Evolutionary conservation across 2,888 invertebrate genomes (phyloP).

Genomic region (Deilephila elpenor): DNA sequence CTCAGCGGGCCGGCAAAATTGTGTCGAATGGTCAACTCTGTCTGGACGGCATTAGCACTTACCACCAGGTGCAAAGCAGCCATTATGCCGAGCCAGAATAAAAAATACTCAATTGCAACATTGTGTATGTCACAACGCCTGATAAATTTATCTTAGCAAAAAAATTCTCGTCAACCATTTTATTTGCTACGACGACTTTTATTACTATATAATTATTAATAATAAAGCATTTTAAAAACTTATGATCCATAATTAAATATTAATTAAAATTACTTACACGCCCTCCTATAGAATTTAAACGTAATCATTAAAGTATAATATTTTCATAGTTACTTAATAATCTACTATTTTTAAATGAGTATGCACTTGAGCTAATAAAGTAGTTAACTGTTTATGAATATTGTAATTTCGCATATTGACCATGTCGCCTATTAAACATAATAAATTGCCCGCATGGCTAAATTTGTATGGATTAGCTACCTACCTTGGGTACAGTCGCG

Average conservation of each 20-base stretch:
- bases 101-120: too few relatives aligned
- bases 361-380: not conserved
- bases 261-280: too few relatives aligned
- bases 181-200: not conserved
- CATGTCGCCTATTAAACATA: constrained; percentile 37
- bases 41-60: too few relatives aligned
- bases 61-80: too few relatives aligned
- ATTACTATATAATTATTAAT: not conserved
- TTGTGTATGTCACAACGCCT: not conserved
- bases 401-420: constrained; percentile 33
- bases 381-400: not conserved
- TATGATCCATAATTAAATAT: too few relatives aligned
- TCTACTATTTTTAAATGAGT: not conserved
- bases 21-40: too few relatives aligned
- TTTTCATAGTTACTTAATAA: not conserved
- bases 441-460: constrained; percentile 62
- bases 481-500: constrained; percentile 45
- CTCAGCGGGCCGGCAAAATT: too few relatives aligned
- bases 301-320: not conserved
- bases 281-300: too few relatives aligned
- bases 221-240: too few relatives aligned
- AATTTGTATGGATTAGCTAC: constrained; percentile 49
- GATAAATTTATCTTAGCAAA: not conserved
- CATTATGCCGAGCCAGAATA: too few relatives aligned
- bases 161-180: not conserved